Percentiles rank a stretch among this genome's conserved stretches.
These are phyloP conservation scores for Tinea trinotella DNA, from an alignment of 2,888 invertebrate species.

Conservation along the genomic window DNA sequence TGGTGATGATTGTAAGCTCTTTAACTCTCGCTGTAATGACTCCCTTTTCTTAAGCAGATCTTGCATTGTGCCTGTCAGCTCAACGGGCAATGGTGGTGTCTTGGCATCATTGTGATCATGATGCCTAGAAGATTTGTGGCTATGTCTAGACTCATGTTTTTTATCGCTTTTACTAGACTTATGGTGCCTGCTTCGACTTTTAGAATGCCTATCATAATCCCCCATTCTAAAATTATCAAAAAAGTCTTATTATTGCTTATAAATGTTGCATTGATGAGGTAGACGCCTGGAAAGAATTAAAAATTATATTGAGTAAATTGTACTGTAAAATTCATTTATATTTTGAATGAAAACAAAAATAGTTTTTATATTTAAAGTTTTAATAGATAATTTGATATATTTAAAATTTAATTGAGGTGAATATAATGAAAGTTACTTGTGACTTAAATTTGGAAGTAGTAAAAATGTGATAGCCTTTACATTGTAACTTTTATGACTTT, in stretches of 20 bases:
- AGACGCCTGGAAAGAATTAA: slow-evolving; percentile 2
- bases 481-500: slow-evolving; percentile 45
- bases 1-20: slow-evolving; percentile 7
- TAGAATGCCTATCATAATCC: slow-evolving; percentile 34
- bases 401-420: background rate
- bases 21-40: slow-evolving; percentile 44
- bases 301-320: background rate
- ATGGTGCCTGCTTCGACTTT: slow-evolving; percentile 22
- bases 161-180: slow-evolving; percentile 24
- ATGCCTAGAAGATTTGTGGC: slow-evolving; percentile 28
- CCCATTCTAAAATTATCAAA: slow-evolving; percentile 32
- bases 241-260: slow-evolving; percentile 6
- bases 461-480: no score
- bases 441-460: background rate
- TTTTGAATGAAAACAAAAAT: background rate
- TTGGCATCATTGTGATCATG: slow-evolving; percentile 35
- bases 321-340: background rate
- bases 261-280: slow-evolving; percentile 10
- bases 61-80: slow-evolving; percentile 37
- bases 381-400: background rate
- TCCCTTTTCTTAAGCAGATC: slow-evolving; percentile 50
- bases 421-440: slow-evolving; percentile 9
- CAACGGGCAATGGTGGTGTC: slow-evolving; percentile 53
- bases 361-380: background rate
- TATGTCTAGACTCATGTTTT: slow-evolving; percentile 29